Base-by-base conservation (phyloP, 2,113 vertebrate genomes). In the Numenius arquata region DNA sequence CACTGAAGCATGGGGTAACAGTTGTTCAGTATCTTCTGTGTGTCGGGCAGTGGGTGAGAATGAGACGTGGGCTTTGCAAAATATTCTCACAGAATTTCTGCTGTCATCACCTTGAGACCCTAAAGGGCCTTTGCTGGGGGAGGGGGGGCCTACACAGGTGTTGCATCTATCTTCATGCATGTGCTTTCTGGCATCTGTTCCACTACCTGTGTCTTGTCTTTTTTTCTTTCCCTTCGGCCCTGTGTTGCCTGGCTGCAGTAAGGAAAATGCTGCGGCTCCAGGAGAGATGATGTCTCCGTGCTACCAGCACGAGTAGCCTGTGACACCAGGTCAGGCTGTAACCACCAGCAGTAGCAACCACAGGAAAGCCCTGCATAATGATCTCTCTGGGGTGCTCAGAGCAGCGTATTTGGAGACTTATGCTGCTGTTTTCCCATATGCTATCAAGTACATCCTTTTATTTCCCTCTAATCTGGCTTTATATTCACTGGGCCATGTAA, bases 1-100 rank as follows among this genome's bases (percentile, higher is more conserved):
- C 34, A 45, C 47, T 1, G 4, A 75, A 91, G 45, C 0, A 7
- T 12, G 0, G 0, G 3, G 18, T 62, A 66, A 45, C 27, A 15
- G 53, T 52, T 88, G 2, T 90, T 90, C 22, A 2, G 0, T 38
- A 32, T 75, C 43, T 88, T 75, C 30, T 55, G 5, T 2, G 0
- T 43, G 15, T 36, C n/a, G 48, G 58, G 45, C 41, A 67, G 19
- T 2, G 0, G 58, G 6, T 2, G 3, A 45, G 74, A 61, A 45
- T 0, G 0, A 66, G 71, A 30, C 1, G 0, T 38, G 40, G 21
- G 13, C 20, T 55, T 48, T 73, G 23, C 17, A 40, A 82, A 70
- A 29, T 7, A 5, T 20, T 89, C 48, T 62, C 6, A 22, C 11
- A 62, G 62, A 70, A 36, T 58, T 91, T 79, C 38, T 93, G 53